phyloP scores from a whole-genome alignment of 2,888 invertebrate species.

The Amiota communis region DNA sequence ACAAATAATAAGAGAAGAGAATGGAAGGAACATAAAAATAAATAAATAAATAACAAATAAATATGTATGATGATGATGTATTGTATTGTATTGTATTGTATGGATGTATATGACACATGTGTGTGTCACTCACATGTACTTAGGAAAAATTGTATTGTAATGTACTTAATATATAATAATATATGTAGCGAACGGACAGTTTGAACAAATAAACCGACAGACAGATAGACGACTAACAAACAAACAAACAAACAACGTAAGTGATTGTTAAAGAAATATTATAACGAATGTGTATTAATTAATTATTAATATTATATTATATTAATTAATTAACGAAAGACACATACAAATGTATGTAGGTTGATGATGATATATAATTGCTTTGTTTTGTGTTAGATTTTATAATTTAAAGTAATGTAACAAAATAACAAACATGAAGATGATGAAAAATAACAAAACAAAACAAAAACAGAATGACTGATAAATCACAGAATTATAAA shows the following conservation, averaged over 20 bases:
- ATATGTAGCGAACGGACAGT: slow-evolving; percentile 54
- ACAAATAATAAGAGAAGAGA: no score
- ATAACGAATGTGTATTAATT: slow-evolving; percentile 16
- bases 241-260: slow-evolving; percentile 38
- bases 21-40: slow-evolving; percentile 40
- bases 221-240: no score
- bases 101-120: slow-evolving; percentile 45
- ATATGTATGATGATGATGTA: slow-evolving; percentile 57
- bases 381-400: slow-evolving; percentile 69
- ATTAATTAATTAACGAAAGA: slow-evolving; percentile 27
- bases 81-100: slow-evolving; percentile 44
- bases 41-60: no score
- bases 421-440: slow-evolving; percentile 56
- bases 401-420: slow-evolving; percentile 59
- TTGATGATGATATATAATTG: slow-evolving; percentile 44
- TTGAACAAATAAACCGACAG: no score
- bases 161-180: no score
- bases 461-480: slow-evolving; percentile 69
- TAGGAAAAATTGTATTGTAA: slow-evolving; percentile 54
- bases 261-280: slow-evolving; percentile 63
- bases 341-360: no score
- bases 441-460: slow-evolving; percentile 52
- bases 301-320: slow-evolving; percentile 7
- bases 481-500: slow-evolving; percentile 68
- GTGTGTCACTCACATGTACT: background rate